Percentiles rank a stretch among this genome's conserved stretches.
Conservation (phyloP, 2,113 vertebrate genomes). For the Pygoscelis antarcticus region DNA sequence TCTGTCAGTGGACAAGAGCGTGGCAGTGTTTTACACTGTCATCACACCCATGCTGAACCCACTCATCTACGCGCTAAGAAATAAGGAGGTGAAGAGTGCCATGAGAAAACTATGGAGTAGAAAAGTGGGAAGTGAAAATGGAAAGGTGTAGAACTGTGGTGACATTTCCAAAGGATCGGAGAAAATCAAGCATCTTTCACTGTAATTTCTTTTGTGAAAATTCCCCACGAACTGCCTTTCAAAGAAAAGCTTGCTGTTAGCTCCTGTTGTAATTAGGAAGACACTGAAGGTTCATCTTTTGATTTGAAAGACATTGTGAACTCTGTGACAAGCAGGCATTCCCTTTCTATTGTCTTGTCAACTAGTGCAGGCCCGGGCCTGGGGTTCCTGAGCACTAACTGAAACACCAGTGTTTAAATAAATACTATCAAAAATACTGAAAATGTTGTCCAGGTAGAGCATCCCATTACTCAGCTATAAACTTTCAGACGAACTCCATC, state of each 20-base stretch:
- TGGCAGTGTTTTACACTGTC: constrained; percentile 57
- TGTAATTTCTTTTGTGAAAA: not conserved
- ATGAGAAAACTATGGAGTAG: constrained; percentile 37
- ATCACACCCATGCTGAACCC: constrained; percentile 64
- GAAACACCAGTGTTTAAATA: not conserved
- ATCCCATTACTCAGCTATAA: not conserved
- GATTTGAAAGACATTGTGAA: not conserved
- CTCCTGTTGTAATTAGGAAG: not conserved
- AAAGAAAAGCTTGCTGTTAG: not conserved
- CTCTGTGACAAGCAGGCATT: not conserved
- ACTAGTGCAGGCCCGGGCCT: not conserved
- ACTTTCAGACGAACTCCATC: not conserved
- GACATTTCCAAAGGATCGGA: accelerated
- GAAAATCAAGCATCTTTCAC: not conserved
- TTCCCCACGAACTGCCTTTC: not conserved
- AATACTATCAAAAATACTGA: not conserved
- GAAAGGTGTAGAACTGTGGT: not conserved
- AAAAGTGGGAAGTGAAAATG: not conserved
- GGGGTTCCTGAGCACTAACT: not conserved
- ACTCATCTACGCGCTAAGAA: constrained; percentile 55
- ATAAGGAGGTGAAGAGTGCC: constrained; percentile 60
- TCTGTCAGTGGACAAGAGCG: constrained; percentile 27
- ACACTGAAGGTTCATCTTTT: not conserved
- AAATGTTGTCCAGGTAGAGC: not conserved
- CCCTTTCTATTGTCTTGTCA: not conserved